Percentiles rank a stretch among this genome's conserved stretches.
These are phyloP conservation scores for Omphaloscelis lunosa DNA, from an alignment of 2,888 invertebrate genomes.

Conservation along the genomic window DNA sequence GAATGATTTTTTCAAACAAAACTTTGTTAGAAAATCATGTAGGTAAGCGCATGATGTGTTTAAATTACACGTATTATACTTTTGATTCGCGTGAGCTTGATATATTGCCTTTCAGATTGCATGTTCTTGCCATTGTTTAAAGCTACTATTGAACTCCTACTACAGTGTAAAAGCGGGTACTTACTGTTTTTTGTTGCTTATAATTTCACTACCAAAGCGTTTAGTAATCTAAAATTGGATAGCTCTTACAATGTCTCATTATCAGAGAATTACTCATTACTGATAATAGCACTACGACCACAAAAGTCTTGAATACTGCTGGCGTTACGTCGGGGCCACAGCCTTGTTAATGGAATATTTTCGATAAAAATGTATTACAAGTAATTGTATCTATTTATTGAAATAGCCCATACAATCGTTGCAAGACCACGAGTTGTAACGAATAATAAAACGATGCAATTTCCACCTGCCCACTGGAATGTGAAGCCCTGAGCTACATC, in stretches of 20 bases:
- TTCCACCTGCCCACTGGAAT: conserved; percentile 82
- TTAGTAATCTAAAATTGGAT: conserved; percentile 56
- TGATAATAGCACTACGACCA: conserved; percentile 60
- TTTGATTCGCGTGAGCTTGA: conserved; percentile 75
- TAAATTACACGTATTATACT: conserved; percentile 81
- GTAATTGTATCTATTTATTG: conserved; percentile 73
- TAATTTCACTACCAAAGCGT: conserved; percentile 46
- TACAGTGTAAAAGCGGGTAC: conserved; percentile 57
- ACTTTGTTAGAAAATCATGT: conserved; percentile 75
- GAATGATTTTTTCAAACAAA: conserved; percentile 77
- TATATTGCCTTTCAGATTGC: conserved; percentile 75
- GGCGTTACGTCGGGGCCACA: conserved; percentile 27
- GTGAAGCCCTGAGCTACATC: conserved; percentile 78
- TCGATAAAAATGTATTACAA: conserved; percentile 60
- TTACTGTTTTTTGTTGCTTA: conserved; percentile 43
- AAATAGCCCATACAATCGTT: conserved; percentile 73
- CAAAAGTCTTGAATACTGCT: conserved; percentile 53
- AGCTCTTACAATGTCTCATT: conserved; percentile 54
- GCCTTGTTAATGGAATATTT: conserved; percentile 56
- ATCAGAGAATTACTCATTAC: conserved; percentile 57
- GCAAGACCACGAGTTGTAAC: conserved; percentile 73
- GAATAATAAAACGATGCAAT: conserved; percentile 79
- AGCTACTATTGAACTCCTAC: conserved; percentile 67
- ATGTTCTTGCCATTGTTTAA: conserved; percentile 75
- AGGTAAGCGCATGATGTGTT: conserved; percentile 74